Base-by-base conservation (phyloP, 2,797 vertebrate species). In the Paratrypauchen microcephalus region DNA sequence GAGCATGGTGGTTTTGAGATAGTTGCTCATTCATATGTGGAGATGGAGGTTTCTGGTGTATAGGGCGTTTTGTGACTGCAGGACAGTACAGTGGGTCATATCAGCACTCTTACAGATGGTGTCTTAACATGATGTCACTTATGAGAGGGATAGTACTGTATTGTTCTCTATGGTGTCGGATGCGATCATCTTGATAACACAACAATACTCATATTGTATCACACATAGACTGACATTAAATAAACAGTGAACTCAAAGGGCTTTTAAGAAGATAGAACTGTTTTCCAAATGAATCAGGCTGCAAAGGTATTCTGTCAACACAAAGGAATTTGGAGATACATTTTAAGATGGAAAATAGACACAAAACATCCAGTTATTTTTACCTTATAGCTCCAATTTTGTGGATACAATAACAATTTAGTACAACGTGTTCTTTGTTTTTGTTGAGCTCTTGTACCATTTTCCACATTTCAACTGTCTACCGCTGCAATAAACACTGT, bases 21-120 rank as follows among this genome's bases (percentile, higher is more conserved):
- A 91, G 82, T 68, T 63, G 57, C 73, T 84, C 80, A 90, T 89
- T 89, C 74, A 72, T 74, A 74, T 61, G 61, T 18, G 45, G 72
- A 61, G 75, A 85, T 23, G 67, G 80, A 72, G 65, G 77, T 87
- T 85, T 83, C 77, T 78, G 55, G 75, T 77, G 69, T 13, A 21
- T 30, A 69, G 78, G 71, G 68, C 54, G 13, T 64, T 77, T 63
- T 61, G 66, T 75, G 57, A 67, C 66, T 74, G 72, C 64, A 60
- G 61, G 57, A 74, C 78, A 70, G 72, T 76, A 15, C 68, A 45
- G 69, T 47, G 63, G 73, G 65, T 83, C 58, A 50, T 77, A 24
- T 74, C 66, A 73, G 68, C 74, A 32, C 9, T 76, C 77, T 84
- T 80, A 69, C 68, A 80, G 77, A 87, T 73, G 41, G 52, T 26